Percentiles rank a stretch among this genome's conserved stretches.
Conservation (phyloP, 1,140 invertebrate species). For the Ctenoplectra terminalis region DNA sequence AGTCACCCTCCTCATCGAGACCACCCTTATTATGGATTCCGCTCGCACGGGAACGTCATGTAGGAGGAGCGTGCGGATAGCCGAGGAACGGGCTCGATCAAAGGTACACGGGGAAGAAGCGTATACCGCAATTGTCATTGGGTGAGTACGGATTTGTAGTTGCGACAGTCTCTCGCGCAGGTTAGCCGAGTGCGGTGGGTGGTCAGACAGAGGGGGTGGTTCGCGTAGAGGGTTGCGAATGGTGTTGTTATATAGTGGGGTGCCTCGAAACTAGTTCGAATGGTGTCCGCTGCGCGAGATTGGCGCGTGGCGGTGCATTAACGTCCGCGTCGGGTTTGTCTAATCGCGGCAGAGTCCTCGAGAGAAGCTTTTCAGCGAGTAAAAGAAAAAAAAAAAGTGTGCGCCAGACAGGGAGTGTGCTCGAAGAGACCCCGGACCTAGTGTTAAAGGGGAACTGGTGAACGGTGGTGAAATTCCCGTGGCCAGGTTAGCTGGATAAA, state of each 20-base stretch:
- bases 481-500: not conserved
- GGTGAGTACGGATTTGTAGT: constrained; percentile 58
- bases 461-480: constrained; percentile 10
- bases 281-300: constrained; percentile 76
- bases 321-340: constrained; percentile 78
- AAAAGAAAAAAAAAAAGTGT: constrained; percentile 16
- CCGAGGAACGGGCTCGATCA: not conserved
- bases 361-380: constrained; percentile 39
- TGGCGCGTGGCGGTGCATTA: constrained; percentile 81
- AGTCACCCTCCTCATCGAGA: not conserved
- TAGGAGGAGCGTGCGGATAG: not conserved
- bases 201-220: constrained; percentile 26
- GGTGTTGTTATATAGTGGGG: constrained; percentile 64
- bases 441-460: constrained; percentile 10
- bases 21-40: not conserved
- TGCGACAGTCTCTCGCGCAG: constrained; percentile 52
- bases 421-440: not conserved
- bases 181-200: constrained; percentile 25
- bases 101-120: not conserved
- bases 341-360: constrained; percentile 70
- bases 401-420: constrained; percentile 18
- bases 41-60: not conserved
- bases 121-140: constrained; percentile 43
- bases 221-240: constrained; percentile 56
- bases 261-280: constrained; percentile 74